These are phyloP conservation scores for Dryas iulia DNA, from an alignment of 1,140 invertebrate genomes.

Conservation along the genomic window DNA sequence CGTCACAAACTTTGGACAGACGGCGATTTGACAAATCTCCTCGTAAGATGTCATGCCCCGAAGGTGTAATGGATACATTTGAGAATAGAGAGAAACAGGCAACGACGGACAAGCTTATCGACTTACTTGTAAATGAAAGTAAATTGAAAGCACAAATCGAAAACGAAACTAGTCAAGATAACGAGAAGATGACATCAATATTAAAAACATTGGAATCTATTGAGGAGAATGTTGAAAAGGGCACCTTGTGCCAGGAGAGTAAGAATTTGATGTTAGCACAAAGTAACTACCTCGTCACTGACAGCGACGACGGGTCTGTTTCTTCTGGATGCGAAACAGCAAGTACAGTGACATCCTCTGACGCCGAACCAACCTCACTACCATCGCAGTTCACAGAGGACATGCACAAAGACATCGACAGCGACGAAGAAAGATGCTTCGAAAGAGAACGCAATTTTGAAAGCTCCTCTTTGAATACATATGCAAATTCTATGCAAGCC, in stretches of 20 bases:
- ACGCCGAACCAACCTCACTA: conserved; percentile 74
- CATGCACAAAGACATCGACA: conserved; percentile 52
- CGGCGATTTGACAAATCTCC: conserved; percentile 67
- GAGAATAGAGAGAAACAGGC: conserved; percentile 39
- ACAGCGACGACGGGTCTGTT: conserved; percentile 87
- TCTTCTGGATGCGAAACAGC: conserved; percentile 89
- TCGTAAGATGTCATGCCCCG: conserved; percentile 70
- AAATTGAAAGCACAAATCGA: conserved; percentile 43
- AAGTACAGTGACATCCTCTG: conserved; percentile 84
- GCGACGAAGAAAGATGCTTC: conserved; percentile 50
- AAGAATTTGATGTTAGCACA: conserved; percentile 56
- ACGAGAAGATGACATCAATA: conserved; percentile 60
- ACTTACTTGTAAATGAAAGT: conserved; percentile 56
- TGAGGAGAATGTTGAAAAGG: conserved; percentile 60
- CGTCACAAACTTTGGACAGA: conserved; percentile 56
- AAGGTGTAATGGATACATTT: conserved; percentile 58
- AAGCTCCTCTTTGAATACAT: conserved; percentile 44
- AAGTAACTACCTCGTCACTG: conserved; percentile 79
- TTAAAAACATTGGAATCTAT: conserved; percentile 65
- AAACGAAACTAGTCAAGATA: conserved; percentile 70
- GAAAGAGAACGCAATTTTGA: conserved; percentile 54
- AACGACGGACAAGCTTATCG: conserved; percentile 52
- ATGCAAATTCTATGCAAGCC: conserved; percentile 43
- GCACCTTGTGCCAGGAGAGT: conserved; percentile 37
- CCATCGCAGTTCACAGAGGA: conserved; percentile 65